Conservation (phyloP, 2,113 vertebrate genomes). For the Monopterus albus region DNA sequence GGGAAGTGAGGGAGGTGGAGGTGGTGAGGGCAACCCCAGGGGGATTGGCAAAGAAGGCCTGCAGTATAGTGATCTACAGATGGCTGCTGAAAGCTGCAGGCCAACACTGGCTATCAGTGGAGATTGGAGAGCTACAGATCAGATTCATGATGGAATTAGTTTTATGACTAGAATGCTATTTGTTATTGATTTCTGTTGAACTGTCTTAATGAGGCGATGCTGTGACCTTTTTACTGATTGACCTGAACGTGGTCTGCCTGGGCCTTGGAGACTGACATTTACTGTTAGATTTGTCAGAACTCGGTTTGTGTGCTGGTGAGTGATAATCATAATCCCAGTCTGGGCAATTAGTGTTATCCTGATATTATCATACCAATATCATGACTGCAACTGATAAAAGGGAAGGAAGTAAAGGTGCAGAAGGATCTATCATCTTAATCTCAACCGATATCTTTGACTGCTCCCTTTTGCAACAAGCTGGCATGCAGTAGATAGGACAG, state of each 20-base stretch:
- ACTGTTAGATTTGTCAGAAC: conserved; percentile 3
- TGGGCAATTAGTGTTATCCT: conserved; percentile 56
- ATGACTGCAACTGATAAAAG: background rate
- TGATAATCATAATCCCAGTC: conserved; percentile 60
- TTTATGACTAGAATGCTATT: background rate
- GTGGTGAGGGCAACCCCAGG: conserved; percentile 23
- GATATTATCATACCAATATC: conserved; percentile 52
- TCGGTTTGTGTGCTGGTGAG: conserved; percentile 27
- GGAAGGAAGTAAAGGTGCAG: background rate
- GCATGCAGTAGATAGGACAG: too few relatives aligned
- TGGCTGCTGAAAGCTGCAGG: conserved; percentile 49
- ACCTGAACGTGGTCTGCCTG: background rate
- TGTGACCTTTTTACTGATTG: background rate
- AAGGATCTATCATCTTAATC: background rate
- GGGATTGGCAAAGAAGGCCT: conserved; percentile 47
- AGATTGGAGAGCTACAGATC: conserved; percentile 16
- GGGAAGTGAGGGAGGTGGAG: conserved; percentile 42
- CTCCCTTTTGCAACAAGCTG: too few relatives aligned
- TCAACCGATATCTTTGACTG: background rate
- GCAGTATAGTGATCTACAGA: conserved; percentile 51
- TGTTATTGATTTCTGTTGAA: conserved; percentile 5
- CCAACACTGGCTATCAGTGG: conserved; percentile 19
- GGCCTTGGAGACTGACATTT: background rate
- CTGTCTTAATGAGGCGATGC: background rate
- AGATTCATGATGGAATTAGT: conserved; percentile 22